phyloP scores from a whole-genome alignment of 2,113 vertebrate genomes.

The Zonotrichia leucophrys region DNA sequence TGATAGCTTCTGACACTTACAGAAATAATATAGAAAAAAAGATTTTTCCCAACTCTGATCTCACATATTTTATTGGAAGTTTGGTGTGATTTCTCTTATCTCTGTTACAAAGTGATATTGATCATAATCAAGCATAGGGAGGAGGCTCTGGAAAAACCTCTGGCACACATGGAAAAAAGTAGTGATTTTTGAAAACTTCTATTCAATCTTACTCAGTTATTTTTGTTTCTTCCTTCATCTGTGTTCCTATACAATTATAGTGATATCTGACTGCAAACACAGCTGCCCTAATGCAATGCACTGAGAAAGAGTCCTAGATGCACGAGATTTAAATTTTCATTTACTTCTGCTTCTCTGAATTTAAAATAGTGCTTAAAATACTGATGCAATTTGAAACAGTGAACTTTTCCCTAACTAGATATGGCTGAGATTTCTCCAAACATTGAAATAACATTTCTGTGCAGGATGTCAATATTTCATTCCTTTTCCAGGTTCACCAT shows the following conservation, averaged over 20 bases:
- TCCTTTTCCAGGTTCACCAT: not conserved
- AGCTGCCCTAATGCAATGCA: not conserved
- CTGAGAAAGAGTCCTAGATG: not conserved
- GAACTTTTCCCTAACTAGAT: not conserved
- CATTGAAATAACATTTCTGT: not conserved
- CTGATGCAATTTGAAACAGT: not conserved
- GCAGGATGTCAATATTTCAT: not conserved
- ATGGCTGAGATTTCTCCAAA: not conserved
- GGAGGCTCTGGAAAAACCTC: not conserved
- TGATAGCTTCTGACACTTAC: not conserved
- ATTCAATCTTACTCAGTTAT: not conserved
- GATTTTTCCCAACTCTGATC: not conserved
- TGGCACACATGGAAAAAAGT: not conserved
- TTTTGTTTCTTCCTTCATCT: not conserved
- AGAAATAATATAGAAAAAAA: not conserved
- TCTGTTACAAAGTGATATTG: not conserved
- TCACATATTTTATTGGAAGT: not conserved
- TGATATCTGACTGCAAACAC: not conserved
- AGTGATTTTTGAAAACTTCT: not conserved
- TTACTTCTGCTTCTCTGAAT: not conserved
- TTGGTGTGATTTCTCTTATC: not conserved
- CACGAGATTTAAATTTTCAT: not conserved
- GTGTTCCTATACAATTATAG: not conserved
- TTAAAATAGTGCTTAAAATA: not conserved
- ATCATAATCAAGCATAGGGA: not conserved